These are phyloP conservation scores for Phaethornis superciliosus DNA, from an alignment of 2,113 vertebrate species.

Conservation along the genomic window DNA sequence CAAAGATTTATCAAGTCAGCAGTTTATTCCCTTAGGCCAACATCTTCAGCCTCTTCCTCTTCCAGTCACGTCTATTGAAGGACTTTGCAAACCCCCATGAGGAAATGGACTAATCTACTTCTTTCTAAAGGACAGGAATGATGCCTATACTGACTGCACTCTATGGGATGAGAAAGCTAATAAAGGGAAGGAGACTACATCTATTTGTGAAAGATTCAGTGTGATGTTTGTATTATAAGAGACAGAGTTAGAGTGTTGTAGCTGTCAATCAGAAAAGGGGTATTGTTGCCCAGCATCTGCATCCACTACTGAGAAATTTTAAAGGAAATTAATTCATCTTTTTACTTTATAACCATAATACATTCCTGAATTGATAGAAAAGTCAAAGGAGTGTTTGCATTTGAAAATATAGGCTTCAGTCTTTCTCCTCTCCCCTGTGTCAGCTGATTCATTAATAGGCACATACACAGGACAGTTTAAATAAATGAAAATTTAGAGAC, in stretches of 20 bases:
- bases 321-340: neutral
- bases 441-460: neutral
- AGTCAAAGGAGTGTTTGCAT: neutral
- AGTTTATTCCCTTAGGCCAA: constrained; percentile 76
- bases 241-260: constrained; percentile 10
- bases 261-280: constrained; percentile 34
- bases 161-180: constrained; percentile 73
- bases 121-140: constrained; percentile 75
- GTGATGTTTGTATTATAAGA: constrained; percentile 68
- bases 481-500: neutral
- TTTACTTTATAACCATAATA: neutral
- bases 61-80: constrained; percentile 79
- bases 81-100: constrained; percentile 75
- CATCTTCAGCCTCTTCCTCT: constrained; percentile 76
- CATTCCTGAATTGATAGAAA: neutral
- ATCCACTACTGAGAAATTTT: neutral
- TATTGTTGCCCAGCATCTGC: neutral
- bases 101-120: constrained; percentile 82
- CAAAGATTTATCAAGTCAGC: constrained; percentile 84
- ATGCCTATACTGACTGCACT: constrained; percentile 64
- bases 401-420: neutral
- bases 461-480: neutral
- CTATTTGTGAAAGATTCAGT: constrained; percentile 52
- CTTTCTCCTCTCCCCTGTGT: neutral
- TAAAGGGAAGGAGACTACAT: constrained; percentile 74